These are phyloP conservation scores for Eilema depressum DNA, from an alignment of 2,888 invertebrate species.

Conservation along the genomic window DNA sequence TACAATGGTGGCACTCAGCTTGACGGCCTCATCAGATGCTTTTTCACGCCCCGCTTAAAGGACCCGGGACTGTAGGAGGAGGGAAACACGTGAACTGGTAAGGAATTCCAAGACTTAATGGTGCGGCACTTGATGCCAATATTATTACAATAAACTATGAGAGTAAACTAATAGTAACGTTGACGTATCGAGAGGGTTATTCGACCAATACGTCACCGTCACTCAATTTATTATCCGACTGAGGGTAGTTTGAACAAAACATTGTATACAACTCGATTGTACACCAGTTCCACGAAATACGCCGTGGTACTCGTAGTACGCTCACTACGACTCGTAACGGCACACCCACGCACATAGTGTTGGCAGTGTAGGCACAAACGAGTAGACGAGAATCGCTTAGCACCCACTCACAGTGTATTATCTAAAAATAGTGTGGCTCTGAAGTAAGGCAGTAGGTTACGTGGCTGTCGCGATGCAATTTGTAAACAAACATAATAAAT, in stretches of 20 bases:
- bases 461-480: neutral
- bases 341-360: neutral
- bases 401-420: neutral
- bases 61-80: too few species aligned
- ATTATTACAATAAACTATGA: too few species aligned
- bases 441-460: slow-evolving; percentile 4
- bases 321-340: neutral
- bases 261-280: neutral
- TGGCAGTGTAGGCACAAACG: neutral
- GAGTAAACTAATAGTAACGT: too few species aligned
- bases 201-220: neutral
- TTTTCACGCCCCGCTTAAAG: too few species aligned
- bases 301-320: neutral
- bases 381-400: neutral
- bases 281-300: neutral
- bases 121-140: too few species aligned
- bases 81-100: too few species aligned
- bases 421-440: slow-evolving; percentile 1
- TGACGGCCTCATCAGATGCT: too few species aligned
- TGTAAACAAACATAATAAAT: neutral
- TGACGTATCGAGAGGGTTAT: neutral
- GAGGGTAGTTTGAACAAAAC: neutral
- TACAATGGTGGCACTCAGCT: too few species aligned
- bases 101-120: too few species aligned
- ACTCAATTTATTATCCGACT: neutral